Evolutionary conservation across 2,797 vertebrate genomes (phyloP).

Genomic region (Eospalax fontanierii): DNA sequence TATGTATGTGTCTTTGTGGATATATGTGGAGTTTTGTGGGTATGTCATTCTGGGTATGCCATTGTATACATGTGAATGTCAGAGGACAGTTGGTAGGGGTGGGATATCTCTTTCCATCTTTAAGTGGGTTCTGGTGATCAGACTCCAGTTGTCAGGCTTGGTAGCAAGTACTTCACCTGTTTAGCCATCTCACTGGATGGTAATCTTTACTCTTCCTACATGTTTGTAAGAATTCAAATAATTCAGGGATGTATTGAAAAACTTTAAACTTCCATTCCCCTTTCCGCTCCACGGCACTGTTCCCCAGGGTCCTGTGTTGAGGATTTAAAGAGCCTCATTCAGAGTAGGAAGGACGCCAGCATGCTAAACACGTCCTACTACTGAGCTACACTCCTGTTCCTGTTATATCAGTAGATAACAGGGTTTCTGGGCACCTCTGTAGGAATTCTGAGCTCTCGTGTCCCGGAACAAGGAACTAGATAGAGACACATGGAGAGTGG

Average conservation of each 20-base stretch:
- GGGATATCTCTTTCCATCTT: background rate
- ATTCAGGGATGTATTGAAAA: background rate
- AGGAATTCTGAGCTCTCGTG: background rate
- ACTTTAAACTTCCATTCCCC: background rate
- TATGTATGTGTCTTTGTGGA: too few species aligned
- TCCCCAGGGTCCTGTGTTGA: background rate
- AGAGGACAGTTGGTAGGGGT: background rate
- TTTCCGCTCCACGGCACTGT: background rate
- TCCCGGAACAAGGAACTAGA: background rate
- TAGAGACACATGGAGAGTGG: too few species aligned
- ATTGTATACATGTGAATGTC: background rate
- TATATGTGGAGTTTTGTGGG: too few species aligned
- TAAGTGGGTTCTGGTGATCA: background rate
- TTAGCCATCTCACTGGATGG: background rate
- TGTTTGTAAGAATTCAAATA: constrained; percentile 5
- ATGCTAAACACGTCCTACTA: background rate
- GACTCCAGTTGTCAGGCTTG: background rate
- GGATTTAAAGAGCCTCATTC: background rate
- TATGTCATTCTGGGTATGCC: background rate
- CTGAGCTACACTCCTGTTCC: background rate
- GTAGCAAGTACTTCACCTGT: background rate
- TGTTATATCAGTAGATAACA: background rate
- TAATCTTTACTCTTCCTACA: background rate
- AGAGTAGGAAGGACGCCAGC: background rate
- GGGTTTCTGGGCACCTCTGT: too few species aligned